Percentiles rank a stretch among this genome's conserved stretches.
Evolutionary conservation across 2,888 invertebrate genomes (phyloP).

Genomic region (Phlogophora meticulosa): DNA sequence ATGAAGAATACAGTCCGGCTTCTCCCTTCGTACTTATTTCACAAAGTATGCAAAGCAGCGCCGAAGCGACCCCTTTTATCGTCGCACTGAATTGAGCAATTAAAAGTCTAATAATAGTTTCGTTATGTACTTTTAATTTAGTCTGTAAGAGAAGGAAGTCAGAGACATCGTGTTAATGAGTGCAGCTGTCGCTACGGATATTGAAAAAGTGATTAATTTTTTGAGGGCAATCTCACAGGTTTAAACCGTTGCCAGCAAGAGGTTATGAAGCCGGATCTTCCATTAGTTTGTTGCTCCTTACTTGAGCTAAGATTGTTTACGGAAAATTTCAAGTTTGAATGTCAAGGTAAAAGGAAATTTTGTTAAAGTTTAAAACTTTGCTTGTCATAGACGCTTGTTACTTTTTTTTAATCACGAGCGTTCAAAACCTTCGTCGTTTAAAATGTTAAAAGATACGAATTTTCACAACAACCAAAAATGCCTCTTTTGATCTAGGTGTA

Average conservation of each 20-base stretch:
- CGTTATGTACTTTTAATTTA: constrained; percentile 61
- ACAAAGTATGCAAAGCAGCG: constrained; percentile 68
- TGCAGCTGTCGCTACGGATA: constrained; percentile 32
- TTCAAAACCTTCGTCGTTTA: not conserved
- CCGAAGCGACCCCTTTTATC: constrained; percentile 60
- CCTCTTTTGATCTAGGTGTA: constrained; percentile 8
- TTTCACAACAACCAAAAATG: not conserved
- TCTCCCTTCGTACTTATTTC: constrained; percentile 67
- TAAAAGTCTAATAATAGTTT: constrained; percentile 64
- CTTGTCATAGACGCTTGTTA: not conserved
- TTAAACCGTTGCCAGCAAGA: not conserved
- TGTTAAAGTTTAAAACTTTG: constrained; percentile 9
- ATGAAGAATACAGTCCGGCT: constrained; percentile 69
- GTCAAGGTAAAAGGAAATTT: constrained; percentile 11
- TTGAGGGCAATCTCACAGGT: constrained; percentile 20
- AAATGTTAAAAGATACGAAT: not conserved
- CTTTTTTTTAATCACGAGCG: not conserved
- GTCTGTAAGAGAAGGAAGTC: constrained; percentile 37
- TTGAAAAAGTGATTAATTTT: constrained; percentile 49
- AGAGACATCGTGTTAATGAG: constrained; percentile 40
- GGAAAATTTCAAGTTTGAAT: constrained; percentile 31
- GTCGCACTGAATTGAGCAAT: constrained; percentile 62
- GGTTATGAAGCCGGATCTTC: constrained; percentile 14
- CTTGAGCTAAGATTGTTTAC: constrained; percentile 28
- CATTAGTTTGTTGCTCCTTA: constrained; percentile 44